A percentile compares a stretch with the other conserved stretches of the same genome.
Evolutionary conservation across 1,140 invertebrate species (phyloP).

Genomic region (Wasmannia auropunctata): DNA sequence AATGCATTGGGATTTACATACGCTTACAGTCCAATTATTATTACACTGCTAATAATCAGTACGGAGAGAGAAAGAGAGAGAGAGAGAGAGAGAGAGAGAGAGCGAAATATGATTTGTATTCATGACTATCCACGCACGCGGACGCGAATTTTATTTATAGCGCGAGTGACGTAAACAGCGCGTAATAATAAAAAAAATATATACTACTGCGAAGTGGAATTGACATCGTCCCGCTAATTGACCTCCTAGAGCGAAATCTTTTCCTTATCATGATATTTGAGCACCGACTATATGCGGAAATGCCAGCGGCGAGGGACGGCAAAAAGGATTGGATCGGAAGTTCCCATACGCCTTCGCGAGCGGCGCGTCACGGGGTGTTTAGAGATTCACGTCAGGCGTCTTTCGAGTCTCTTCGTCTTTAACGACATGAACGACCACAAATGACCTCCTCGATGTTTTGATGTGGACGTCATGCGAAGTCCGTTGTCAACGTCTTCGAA

Average conservation of each 20-base stretch:
- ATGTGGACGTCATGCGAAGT: not conserved
- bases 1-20: not conserved
- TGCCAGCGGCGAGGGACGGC: constrained; percentile 15
- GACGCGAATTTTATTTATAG: constrained; percentile 9
- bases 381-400: constrained; percentile 21
- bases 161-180: not conserved
- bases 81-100: not conserved
- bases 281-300: constrained; percentile 35
- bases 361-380: not conserved
- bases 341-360: constrained; percentile 40
- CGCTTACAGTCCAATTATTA: not conserved
- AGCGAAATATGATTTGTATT: constrained; percentile 31
- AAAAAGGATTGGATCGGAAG: constrained; percentile 32
- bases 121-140: not conserved
- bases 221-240: not conserved
- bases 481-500: not conserved
- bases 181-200: not conserved
- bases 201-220: not conserved
- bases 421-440: constrained; percentile 11
- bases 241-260: not conserved
- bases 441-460: constrained; percentile 2
- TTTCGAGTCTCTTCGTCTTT: not conserved
- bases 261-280: not conserved
- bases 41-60: not conserved
- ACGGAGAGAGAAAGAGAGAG: too few relatives aligned